Evolutionary conservation across 1,140 invertebrate genomes (phyloP).

Genomic region (Kradibia gibbosae): DNA sequence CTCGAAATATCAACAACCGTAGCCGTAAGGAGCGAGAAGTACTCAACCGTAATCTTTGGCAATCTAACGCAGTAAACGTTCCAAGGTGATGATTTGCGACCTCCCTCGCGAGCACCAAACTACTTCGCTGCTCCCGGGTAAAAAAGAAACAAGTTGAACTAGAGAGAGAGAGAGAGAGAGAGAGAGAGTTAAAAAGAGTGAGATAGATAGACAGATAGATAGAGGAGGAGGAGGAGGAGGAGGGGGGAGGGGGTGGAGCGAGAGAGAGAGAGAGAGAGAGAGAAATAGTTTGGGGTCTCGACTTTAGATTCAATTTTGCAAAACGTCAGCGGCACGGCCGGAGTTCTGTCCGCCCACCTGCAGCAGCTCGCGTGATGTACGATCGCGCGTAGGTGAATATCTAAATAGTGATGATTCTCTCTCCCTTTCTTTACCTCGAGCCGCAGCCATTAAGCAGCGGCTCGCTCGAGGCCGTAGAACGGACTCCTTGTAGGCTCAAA

Average conservation of each 20-base stretch:
- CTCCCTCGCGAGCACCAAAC: slow-evolving; percentile 54
- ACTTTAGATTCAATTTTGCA: slow-evolving; percentile 72
- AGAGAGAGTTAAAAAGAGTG: slow-evolving; percentile 46
- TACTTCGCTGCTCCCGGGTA: slow-evolving; percentile 56
- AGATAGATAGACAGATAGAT: slow-evolving; percentile 5
- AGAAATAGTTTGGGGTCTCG: slow-evolving; percentile 54
- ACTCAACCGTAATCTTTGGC: slow-evolving; percentile 67
- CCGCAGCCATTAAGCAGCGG: not conserved
- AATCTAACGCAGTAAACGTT: slow-evolving; percentile 69
- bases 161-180: slow-evolving; percentile 7
- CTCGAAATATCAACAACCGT: slow-evolving; percentile 11
- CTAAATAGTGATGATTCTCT: slow-evolving; percentile 52
- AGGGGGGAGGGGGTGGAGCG: slow-evolving; percentile 51
- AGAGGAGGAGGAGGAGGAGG: not conserved
- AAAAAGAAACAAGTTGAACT: slow-evolving; percentile 51
- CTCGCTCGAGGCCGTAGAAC: not conserved
- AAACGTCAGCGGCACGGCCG: slow-evolving; percentile 66
- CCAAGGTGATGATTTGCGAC: slow-evolving; percentile 72
- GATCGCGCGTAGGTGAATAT: slow-evolving; percentile 59
- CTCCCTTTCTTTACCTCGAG: not conserved
- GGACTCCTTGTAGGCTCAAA: not conserved
- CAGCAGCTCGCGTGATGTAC: slow-evolving; percentile 65
- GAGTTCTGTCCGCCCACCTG: slow-evolving; percentile 71
- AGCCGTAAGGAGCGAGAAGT: slow-evolving; percentile 36
- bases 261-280: not conserved